Conservation (phyloP, 2,797 vertebrate genomes). For the Platyrinchus mystaceus region DNA sequence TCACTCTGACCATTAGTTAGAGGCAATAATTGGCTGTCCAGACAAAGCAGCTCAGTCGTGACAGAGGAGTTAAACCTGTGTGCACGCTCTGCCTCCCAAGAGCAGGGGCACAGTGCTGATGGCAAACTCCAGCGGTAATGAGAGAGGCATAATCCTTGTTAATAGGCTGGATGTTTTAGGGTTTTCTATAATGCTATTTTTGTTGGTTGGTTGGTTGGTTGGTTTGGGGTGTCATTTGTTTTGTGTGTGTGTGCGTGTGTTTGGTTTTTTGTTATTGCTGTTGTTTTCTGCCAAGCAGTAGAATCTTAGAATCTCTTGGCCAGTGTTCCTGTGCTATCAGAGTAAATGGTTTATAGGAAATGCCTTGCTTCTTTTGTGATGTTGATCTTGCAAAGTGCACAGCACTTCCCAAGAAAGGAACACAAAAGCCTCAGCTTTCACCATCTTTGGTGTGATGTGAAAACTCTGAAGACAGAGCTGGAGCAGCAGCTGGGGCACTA, state of each 20-base stretch:
- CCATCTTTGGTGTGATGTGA: neutral
- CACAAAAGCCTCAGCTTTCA: neutral
- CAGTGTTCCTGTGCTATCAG: neutral
- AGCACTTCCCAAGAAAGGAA: neutral
- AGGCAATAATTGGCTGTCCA: neutral
- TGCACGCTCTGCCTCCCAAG: accelerated
- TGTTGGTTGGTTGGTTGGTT: neutral
- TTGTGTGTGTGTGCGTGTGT: neutral
- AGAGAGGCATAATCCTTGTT: neutral
- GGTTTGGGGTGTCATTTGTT: neutral
- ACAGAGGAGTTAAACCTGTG: neutral
- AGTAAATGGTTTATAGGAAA: neutral
- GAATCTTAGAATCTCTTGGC: neutral
- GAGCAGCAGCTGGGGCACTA: neutral
- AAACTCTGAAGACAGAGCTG: neutral
- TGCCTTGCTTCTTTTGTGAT: neutral
- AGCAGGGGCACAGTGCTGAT: neutral
- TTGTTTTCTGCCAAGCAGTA: neutral
- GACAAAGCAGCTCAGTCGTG: neutral
- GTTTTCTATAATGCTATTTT: neutral
- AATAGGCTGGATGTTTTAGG: neutral
- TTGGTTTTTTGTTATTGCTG: no score
- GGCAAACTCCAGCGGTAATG: neutral
- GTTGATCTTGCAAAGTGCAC: neutral
- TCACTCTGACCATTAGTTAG: neutral